Conservation (phyloP, 2,113 vertebrate genomes). For the Alosa alosa region DNA sequence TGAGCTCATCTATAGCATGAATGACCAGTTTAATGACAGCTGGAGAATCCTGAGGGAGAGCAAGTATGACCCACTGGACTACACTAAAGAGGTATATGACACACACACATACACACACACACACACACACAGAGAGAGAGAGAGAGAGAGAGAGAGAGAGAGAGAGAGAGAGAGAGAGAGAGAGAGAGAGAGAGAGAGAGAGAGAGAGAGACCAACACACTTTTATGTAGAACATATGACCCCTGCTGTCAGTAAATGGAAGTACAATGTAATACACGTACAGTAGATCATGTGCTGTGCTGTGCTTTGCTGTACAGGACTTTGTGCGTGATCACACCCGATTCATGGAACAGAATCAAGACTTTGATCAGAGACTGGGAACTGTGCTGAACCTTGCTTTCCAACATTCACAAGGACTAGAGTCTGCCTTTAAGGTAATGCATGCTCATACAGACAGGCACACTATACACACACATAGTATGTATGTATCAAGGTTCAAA, state of each 20-base stretch:
- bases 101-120: constrained; percentile 7
- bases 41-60: constrained; percentile 71
- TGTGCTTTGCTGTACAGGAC: constrained; percentile 58
- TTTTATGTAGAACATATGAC: too few relatives aligned
- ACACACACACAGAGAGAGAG: not conserved
- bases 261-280: not conserved
- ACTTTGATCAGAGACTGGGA: constrained; percentile 76
- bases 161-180: not conserved
- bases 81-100: constrained; percentile 58
- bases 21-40: constrained; percentile 68
- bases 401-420: constrained; percentile 72
- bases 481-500: too few relatives aligned
- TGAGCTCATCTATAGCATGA: constrained; percentile 67
- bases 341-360: constrained; percentile 74
- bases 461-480: not conserved
- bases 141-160: too few relatives aligned
- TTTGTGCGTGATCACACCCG: constrained; percentile 68
- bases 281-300: not conserved
- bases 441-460: constrained; percentile 21
- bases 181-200: too few relatives aligned
- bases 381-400: constrained; percentile 78
- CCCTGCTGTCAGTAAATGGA: too few relatives aligned
- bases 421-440: constrained; percentile 73
- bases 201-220: too few relatives aligned
- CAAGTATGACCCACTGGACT: constrained; percentile 73